Evolutionary conservation across 2,888 invertebrate species (phyloP), one percentile per base, ranked within the genome.

Genomic region (Terebella lapidaria): DNA sequence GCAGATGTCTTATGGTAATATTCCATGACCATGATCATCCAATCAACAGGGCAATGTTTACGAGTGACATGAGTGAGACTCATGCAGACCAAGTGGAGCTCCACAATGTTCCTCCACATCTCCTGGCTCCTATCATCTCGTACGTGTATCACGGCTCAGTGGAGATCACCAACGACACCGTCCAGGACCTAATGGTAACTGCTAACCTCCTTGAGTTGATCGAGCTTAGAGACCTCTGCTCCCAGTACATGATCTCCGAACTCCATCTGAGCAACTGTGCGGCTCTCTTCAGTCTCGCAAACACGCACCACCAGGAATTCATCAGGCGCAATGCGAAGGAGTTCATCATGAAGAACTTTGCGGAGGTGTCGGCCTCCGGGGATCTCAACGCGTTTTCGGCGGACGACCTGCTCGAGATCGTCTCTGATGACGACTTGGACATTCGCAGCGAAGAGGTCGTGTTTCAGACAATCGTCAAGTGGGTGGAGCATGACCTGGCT

Each of bases 181-280:
- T 93, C 10, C 94, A 94, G 80, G 88, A 89, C 5, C 82, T 94
- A 30, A 81, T 94, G 66, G 88, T 80, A 3, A 91, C 93, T 29
- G 91, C 94, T 2, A 90, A 90, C 77, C 84, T 94, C 58, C 85
- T 94, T 66, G 91, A 93, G 80, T 82, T 94, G 58, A 66, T 74
- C 5, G 87, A 90, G 67, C 91, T 94, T 47, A 89, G 91, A 54
- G 88, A 88, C 68, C 90, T 90, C 46, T 94, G 94, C 75, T 91
- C 91, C 71, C 86, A 87, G 71, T 94, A 91, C 81, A 84, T 94
- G 65, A 87, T 87, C 66, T 88, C 89, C 71, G 93, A 93, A 77
- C 82, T 92, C 55, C 90, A 91, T 81, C 90, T 92, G 0, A 91
- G 91, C 71, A 94, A 94, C 79, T 92, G 92, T 81, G 84, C 94